phyloP scores from a whole-genome alignment of 2,888 invertebrate species.

The Noctua comes region DNA sequence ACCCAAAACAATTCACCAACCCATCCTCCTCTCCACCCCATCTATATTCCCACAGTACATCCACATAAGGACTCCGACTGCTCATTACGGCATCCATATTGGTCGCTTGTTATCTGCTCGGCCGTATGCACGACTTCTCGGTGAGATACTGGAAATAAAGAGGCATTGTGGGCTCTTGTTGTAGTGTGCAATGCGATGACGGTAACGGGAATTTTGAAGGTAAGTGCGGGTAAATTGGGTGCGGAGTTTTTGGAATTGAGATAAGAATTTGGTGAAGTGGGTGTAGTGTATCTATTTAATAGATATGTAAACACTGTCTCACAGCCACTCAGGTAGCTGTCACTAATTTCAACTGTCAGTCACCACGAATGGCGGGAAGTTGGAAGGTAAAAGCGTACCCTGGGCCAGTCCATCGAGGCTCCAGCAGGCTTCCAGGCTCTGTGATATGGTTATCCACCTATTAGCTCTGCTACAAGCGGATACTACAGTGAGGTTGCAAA shows the following conservation, averaged over 20 bases:
- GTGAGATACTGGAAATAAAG: constrained; percentile 56
- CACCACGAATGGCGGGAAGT: no score
- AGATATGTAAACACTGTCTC: no score
- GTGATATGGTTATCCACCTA: no score
- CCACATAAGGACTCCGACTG: constrained; percentile 80
- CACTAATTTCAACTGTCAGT: no score
- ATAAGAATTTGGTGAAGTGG: background rate
- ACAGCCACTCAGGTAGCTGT: no score
- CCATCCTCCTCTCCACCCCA: background rate
- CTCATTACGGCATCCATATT: constrained; percentile 84
- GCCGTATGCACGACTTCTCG: constrained; percentile 75
- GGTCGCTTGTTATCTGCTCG: constrained; percentile 77
- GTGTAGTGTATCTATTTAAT: no score
- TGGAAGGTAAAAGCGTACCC: no score
- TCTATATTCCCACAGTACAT: constrained; percentile 66
- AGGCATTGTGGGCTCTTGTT: constrained; percentile 49
- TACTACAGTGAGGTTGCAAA: background rate
- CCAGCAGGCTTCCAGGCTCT: no score
- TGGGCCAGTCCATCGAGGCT: no score
- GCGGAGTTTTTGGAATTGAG: background rate
- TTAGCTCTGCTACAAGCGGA: no score
- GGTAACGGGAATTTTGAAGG: constrained; percentile 47
- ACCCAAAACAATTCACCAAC: constrained; percentile 17
- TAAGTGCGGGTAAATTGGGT: background rate
- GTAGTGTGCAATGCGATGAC: constrained; percentile 28